A percentile compares a stretch with the other conserved stretches of the same genome.
phyloP scores from a whole-genome alignment of 2,888 invertebrate species.

The Criorhina ranunculi region DNA sequence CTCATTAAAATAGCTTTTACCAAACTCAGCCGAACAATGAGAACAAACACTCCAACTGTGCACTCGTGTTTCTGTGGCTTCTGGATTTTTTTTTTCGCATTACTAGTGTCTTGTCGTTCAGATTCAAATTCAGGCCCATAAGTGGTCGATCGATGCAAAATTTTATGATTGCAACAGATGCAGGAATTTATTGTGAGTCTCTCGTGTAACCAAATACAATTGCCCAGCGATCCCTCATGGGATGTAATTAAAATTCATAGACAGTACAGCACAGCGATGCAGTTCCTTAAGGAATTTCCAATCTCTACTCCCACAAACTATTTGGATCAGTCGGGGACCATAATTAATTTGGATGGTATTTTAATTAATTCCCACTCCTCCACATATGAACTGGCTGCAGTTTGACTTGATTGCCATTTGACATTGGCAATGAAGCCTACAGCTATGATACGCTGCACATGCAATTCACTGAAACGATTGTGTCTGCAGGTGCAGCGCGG shows the following conservation, averaged over 20 bases:
- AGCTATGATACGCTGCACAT: neutral
- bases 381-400: constrained; percentile 29
- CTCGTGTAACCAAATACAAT: constrained; percentile 56
- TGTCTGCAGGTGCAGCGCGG: constrained; percentile 62
- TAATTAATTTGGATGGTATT: constrained; percentile 72
- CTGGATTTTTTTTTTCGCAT: neutral
- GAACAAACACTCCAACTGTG: constrained; percentile 51
- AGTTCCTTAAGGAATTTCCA: constrained; percentile 42
- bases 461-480: constrained; percentile 28
- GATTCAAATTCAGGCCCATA: constrained; percentile 75
- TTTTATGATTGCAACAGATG: constrained; percentile 76
- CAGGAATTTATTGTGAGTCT: constrained; percentile 65
- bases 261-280: constrained; percentile 28
- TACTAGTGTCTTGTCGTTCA: constrained; percentile 18
- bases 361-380: constrained; percentile 68
- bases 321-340: constrained; percentile 67
- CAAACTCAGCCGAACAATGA: constrained; percentile 74
- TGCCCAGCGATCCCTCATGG: constrained; percentile 45
- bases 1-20: constrained; percentile 76
- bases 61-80: constrained; percentile 23
- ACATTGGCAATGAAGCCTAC: constrained; percentile 62
- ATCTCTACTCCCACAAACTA: constrained; percentile 44
- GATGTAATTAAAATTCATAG: constrained; percentile 76
- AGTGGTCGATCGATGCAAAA: constrained; percentile 69
- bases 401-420: constrained; percentile 53